Evolutionary conservation across 2,888 invertebrate genomes (phyloP).

Genomic region (Amphipoea lucens): DNA sequence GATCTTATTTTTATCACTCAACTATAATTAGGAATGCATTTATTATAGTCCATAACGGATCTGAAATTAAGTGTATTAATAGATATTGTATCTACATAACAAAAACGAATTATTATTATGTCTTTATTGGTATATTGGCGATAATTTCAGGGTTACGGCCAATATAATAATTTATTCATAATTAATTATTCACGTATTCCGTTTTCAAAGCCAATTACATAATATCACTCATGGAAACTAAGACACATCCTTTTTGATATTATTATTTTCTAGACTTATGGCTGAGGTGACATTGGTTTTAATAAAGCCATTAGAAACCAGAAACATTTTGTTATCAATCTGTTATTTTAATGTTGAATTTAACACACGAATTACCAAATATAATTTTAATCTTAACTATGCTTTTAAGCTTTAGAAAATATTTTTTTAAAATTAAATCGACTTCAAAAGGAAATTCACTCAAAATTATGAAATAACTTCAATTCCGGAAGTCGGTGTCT

Average conservation of each 20-base stretch:
- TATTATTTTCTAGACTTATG: slow-evolving; percentile 18
- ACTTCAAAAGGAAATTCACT: no score
- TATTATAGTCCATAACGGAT: background rate
- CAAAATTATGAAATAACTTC: no score
- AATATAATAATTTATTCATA: slow-evolving; percentile 20
- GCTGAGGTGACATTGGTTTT: slow-evolving; percentile 7
- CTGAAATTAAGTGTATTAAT: background rate
- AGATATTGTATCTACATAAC: background rate
- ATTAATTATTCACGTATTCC: slow-evolving; percentile 34
- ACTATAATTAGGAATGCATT: background rate
- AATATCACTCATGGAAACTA: background rate
- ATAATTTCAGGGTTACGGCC: slow-evolving; percentile 27
- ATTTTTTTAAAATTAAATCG: no score
- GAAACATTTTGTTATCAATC: background rate
- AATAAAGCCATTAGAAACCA: background rate
- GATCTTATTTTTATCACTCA: slow-evolving; percentile 8
- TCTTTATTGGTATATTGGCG: background rate
- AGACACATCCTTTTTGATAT: slow-evolving; percentile 8
- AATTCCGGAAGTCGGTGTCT: no score
- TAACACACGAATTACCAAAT: no score
- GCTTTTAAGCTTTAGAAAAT: no score
- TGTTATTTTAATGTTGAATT: background rate
- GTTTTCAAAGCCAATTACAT: background rate
- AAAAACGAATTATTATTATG: background rate
- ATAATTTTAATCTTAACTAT: no score